These are phyloP conservation scores for Bovichtus diacanthus DNA, from an alignment of 2,797 vertebrate species.

Conservation along the genomic window DNA sequence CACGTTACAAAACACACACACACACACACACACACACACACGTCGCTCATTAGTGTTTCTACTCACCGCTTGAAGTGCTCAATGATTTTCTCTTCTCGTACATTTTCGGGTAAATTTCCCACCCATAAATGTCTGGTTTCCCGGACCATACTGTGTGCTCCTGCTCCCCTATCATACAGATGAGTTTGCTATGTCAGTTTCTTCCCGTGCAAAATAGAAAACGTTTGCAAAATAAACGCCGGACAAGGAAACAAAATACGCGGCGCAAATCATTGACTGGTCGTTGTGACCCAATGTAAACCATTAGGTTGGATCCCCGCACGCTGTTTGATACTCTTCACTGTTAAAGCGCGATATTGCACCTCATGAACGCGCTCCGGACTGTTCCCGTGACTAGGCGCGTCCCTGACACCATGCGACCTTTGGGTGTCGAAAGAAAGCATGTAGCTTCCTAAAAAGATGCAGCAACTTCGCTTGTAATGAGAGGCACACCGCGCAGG, in stretches of 20 bases:
- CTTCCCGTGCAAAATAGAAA: conserved; percentile 78
- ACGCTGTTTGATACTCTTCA: conserved; percentile 84
- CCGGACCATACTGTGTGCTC: conserved; percentile 96
- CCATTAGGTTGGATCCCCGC: conserved; percentile 80
- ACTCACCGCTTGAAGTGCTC: conserved; percentile 99
- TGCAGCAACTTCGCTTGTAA: conserved; percentile 81
- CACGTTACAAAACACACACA: conserved; percentile 44
- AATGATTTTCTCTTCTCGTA: conserved; percentile 99
- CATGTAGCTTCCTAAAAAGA: conserved; percentile 84
- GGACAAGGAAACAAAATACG: conserved; percentile 48
- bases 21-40: conserved; percentile 11
- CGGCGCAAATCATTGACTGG: conserved; percentile 77
- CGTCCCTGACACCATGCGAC: conserved; percentile 88
- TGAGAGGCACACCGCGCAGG: conserved; percentile 80
- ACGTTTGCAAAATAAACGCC: conserved; percentile 69
- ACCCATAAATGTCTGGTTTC: conserved; percentile 99
- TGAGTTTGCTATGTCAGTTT: conserved; percentile 79
- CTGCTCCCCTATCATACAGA: conserved; percentile 87
- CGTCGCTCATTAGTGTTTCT: conserved; percentile 45
- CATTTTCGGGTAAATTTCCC: conserved; percentile 99
- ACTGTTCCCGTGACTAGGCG: conserved; percentile 86
- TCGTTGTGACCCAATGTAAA: conserved; percentile 81
- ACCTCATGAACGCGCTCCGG: conserved; percentile 83
- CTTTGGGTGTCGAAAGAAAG: conserved; percentile 84
- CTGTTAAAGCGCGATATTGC: conserved; percentile 85